phyloP scores from a whole-genome alignment of 2,888 invertebrate species.

The Callosobruchus maculatus region DNA sequence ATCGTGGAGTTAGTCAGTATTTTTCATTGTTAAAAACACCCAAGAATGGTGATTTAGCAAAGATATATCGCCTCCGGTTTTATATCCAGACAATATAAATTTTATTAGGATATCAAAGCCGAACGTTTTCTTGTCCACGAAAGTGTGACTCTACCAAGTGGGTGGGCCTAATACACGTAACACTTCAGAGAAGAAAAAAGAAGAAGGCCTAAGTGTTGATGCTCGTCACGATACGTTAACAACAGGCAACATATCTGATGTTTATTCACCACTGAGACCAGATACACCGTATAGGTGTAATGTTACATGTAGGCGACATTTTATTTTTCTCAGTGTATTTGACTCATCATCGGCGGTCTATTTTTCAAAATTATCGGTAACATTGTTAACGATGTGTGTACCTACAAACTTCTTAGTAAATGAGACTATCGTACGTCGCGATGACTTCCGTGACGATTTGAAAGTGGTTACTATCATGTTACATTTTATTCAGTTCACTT shows the following conservation, averaged over 20 bases:
- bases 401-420: too few species aligned
- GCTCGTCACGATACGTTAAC: slow-evolving; percentile 8
- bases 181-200: neutral
- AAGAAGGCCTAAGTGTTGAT: slow-evolving; percentile 7
- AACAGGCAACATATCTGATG: neutral
- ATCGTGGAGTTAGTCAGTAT: too few species aligned
- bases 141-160: neutral
- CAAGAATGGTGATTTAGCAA: neutral
- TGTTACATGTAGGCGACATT: slow-evolving; percentile 12
- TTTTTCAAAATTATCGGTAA: neutral
- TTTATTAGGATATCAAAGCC: neutral
- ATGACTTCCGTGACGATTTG: too few species aligned
- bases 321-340: slow-evolving; percentile 8
- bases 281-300: slow-evolving; percentile 13
- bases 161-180: neutral
- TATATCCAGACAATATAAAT: neutral
- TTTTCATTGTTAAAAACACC: neutral
- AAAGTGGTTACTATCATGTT: too few species aligned
- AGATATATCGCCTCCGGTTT: neutral
- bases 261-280: slow-evolving; percentile 9
- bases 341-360: neutral
- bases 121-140: neutral
- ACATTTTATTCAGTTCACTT: too few species aligned
- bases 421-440: too few species aligned
- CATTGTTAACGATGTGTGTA: too few species aligned